Base-by-base conservation (phyloP, 2,888 invertebrate species). In the Aradus depressus region DNA sequence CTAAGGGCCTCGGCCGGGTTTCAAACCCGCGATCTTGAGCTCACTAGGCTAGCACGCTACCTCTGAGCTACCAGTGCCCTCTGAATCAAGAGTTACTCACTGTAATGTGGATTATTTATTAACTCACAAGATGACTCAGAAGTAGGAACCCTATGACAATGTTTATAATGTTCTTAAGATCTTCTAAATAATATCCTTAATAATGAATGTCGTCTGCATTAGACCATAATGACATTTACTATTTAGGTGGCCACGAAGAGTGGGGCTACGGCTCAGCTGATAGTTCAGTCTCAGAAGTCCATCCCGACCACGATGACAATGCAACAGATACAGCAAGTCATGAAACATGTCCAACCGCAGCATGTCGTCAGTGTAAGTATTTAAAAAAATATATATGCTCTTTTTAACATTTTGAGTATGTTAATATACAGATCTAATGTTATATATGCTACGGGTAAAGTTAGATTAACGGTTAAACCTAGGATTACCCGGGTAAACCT, bases 241-340 rank as follows among this genome's bases (percentile, higher is more conserved):
- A 37, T 35, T 2, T 12, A 32, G 32, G 59, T 61, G 28, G 54
- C 62, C n/a, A 60, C 61, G 21, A 63, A 60, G 59, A 65, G 67
- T 48, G 76, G 75, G 4, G 71, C 75, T 3, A 76, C 77, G 21
- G 75, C 81, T 0, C 82, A 82, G 60, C 68, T 86, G 53, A 80
- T 87, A 44, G 82, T 87, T 3, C 81, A 80, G 61, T 75, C 77
- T 43, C 76, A 77, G 14, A 78, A 79, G 60, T 72, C 74, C 2
- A 58, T 77, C 28, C 74, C 78, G 0, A 72, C 76, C 1, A 75
- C 79, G 0, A 76, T 83, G 65, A 81, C 81, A 0, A 77, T 84
- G 52, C 83, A 84, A 60, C 84, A 84, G 63, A 74, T 84, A 37
- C 82, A 83, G 56, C 83, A 84, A 63, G 79, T 82, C 10, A 75